Percentiles rank a stretch among this genome's conserved stretches.
Conservation (phyloP, 2,797 vertebrate species). For the Epinephelus awoara region DNA sequence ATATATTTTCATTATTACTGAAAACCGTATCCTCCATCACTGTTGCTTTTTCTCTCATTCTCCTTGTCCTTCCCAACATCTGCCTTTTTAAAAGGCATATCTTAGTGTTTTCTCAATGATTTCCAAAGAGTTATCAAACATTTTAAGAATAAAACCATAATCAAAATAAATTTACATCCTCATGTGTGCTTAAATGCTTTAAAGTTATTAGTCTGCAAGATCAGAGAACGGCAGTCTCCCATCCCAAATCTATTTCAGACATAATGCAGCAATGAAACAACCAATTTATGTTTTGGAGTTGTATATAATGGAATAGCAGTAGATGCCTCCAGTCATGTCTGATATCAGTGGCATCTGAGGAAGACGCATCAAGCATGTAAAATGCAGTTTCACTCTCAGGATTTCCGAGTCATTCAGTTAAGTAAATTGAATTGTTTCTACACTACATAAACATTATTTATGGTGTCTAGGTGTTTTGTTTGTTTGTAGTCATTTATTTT, state of each 20-base stretch:
- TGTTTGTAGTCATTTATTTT: too few species aligned
- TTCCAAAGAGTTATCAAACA: not conserved
- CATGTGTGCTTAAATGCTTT: not conserved
- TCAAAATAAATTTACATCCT: not conserved
- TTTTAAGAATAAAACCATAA: not conserved
- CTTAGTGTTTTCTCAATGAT: not conserved
- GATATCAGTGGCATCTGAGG: not conserved
- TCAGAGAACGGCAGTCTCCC: not conserved
- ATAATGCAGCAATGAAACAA: not conserved
- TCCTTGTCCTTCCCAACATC: not conserved
- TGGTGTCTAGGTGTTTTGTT: too few species aligned
- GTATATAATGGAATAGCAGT: not conserved
- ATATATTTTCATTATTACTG: not conserved
- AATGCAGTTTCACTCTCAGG: not conserved
- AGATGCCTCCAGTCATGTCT: not conserved
- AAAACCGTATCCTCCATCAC: not conserved
- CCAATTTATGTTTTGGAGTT: not conserved
- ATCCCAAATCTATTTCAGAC: not conserved
- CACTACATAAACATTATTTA: not conserved
- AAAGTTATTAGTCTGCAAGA: not conserved
- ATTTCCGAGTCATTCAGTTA: constrained; percentile 5
- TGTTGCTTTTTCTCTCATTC: not conserved
- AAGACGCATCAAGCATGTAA: not conserved
- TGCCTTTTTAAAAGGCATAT: not conserved
- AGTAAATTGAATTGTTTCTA: not conserved